These are phyloP conservation scores for Oscheius myriophilus DNA, from an alignment of 2,888 invertebrate genomes.

Conservation along the genomic window DNA sequence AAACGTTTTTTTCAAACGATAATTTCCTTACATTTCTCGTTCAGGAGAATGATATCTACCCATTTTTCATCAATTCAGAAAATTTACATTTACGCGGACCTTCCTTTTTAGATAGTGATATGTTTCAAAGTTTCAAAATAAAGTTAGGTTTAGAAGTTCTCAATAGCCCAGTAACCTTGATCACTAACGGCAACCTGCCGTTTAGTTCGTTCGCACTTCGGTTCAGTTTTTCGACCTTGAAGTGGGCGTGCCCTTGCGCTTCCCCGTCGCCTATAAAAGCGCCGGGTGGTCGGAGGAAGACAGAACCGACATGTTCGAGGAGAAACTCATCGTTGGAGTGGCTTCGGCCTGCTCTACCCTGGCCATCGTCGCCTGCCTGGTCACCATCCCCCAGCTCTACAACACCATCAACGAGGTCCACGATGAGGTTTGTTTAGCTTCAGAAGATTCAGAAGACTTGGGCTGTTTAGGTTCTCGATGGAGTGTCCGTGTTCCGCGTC, in stretches of 20 bases:
- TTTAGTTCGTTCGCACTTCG: conserved; percentile 13
- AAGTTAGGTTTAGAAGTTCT: too few species aligned
- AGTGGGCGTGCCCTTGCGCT: conserved; percentile 9
- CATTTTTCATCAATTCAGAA: too few species aligned
- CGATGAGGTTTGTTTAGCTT: conserved; percentile 35
- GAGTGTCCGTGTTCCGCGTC: conserved; percentile 57
- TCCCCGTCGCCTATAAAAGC: conserved; percentile 36
- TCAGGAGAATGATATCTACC: too few species aligned
- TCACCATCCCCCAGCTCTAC: conserved; percentile 66
- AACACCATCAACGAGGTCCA: conserved; percentile 64
- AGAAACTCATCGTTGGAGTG: conserved; percentile 55
- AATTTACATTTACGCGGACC: too few species aligned
- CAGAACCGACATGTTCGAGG: conserved; percentile 50
- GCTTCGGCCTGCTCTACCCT: conserved; percentile 50
- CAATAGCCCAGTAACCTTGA: conserved; percentile 22
- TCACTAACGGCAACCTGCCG: neutral
- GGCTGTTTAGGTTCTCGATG: conserved; percentile 50
- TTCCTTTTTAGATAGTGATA: too few species aligned
- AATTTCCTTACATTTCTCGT: too few species aligned
- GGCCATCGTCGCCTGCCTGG: conserved; percentile 54
- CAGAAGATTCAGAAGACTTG: too few species aligned
- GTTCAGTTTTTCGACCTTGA: neutral
- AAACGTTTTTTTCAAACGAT: too few species aligned
- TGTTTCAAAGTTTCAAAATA: too few species aligned
- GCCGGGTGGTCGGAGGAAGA: neutral